Evolutionary conservation across 2,797 vertebrate genomes (phyloP), one percentile per base, ranked within the genome.

Genomic region (Gymnoscopelus braueri): DNA sequence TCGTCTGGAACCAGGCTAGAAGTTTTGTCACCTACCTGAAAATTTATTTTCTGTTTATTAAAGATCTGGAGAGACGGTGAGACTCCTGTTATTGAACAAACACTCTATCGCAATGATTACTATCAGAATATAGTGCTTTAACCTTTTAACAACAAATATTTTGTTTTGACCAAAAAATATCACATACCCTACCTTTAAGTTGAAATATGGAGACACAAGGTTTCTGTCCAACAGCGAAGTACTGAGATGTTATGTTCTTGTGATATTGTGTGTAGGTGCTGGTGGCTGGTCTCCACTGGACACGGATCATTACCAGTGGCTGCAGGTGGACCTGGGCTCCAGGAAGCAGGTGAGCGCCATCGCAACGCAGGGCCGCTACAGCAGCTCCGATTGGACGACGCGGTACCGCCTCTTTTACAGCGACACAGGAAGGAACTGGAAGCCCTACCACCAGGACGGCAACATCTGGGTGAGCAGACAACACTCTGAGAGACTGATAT

Each of bases 231-330:
- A 76, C 75, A 70, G 55, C 67, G 63, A 13, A 5, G 4, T 51
- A 51, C n/a, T 51, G 13, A 74, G 71, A 64, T 82, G 59, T 73
- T 4, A 29, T 29, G 10, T 63, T 63, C 14, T 60, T 11, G 24
- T 59, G 1, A 0, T 78, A 26, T 72, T 19, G 19, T 19, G 19
- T 19, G 19, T 19, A 99, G 98, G 97, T 84, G 96, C 96, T 52
- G 98, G 98, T 10, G 98, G 98, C 19, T 99, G 98, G 98, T 99
- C 96, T 77, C 98, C 98, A 13, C 90, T 97, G 12, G 96, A 97
- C 89, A 97, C 95, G 24, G 96, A 99, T 75, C 96, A 97, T 90
- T 98, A 97, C 75, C 98, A 98, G 15, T 99, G 98, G 98, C 93
- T 99, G 32, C 96, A 99, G 85, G 95, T 98, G 81, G 96, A 99